Base-by-base conservation (phyloP, 1,140 invertebrate genomes). In the Pogonognathellus flavescens region DNA sequence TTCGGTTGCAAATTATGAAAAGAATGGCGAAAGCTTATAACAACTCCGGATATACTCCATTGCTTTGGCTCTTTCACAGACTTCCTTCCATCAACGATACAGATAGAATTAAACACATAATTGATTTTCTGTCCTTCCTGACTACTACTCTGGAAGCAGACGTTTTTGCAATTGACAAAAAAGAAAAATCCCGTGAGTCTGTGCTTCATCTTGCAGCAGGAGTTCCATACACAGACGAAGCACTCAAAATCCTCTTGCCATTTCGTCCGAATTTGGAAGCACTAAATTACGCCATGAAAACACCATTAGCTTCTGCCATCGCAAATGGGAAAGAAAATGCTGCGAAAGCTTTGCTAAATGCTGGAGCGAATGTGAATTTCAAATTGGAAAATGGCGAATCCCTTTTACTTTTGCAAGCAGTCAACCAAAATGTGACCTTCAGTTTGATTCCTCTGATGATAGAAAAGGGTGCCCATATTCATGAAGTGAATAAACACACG, bases 311-410 rank as follows among this genome's bases (percentile, higher is more conserved):
- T 0, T 9, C 59, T 5, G 59, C 87, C 22, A 72, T 88, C 49
- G 11, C 72, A 2, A 76, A 22, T 18, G 52, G 52, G 18, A 57
- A 84, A 31, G 14, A 84, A 41, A 52, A 52, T 1, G 80, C 82
- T n/a, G 80, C 82, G 1, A 83, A 80, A 49, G 22, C 66, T 20
- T 83, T 91, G 88, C 83, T 91, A 3, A 86, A 90, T 83, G 88
- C 88, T 82, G 90, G 90, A 70, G 90, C 91, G 16, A 89, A 90
- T 88, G 88, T 90, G 11, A 91, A 91, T 88, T 86, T 90, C 31
- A 86, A 84, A 41, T 85, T 86, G 52, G 70, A 76, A 76, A 76
- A 76, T 50, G 80, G 80, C 14, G 52, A 22, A 86, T 85, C 70
- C 3, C 81, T 85, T 8, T 18, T 87, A 18, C 25, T 87, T 1